Base-by-base conservation (phyloP, 2,888 invertebrate genomes). In the Frankliniella fusca region DNA sequence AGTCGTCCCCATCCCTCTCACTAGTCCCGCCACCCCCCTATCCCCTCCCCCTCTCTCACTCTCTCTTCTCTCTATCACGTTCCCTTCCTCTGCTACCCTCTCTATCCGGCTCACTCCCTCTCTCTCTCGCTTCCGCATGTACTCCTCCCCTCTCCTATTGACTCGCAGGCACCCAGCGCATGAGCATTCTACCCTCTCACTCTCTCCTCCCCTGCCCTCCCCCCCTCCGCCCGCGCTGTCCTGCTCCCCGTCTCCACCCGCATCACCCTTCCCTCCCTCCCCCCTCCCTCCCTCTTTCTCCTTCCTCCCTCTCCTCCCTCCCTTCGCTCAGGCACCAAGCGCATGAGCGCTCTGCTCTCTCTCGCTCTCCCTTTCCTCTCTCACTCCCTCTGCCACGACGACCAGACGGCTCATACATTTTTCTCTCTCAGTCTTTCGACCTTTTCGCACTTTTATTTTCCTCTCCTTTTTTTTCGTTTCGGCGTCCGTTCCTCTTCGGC, bases 131-230 rank as follows among this genome's bases (percentile, higher is more conserved):
- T 50, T 18, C n/a, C 48, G 54, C 80, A 79, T 82, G 80, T 49
- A 82, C 82, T 82, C 82, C 81, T 48, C 61, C 81, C 61, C 82
- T 81, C 65, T 76, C 82, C 65, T 54, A 80, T 84, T 83, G 83
- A 79, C 81, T 61, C 83, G 27, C 27, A 81, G 81, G 49, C 80
- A 82, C 83, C 83, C 84, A 84, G 83, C 83, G 82, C 84, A 84
- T 84, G 84, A 83, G 84, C 84, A 84, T 84, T 84, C 83, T 83
- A 80, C 82, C 83, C 84, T 81, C 81, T 83, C 83, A 84, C 83
- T 81, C 81, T 38, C 38, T 38, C 38, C 38, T 38, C 5, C 38
- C 38, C 38, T 5, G 38, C 38, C 38, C 38, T 38, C 38, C 38
- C 38, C 38, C 38, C 38, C 3, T 5, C 38, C 38, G 38, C 38